phyloP scores from a whole-genome alignment of 37 sponge, comb jelly and placozoan species.

The Mnemiopsis leidyi region DNA sequence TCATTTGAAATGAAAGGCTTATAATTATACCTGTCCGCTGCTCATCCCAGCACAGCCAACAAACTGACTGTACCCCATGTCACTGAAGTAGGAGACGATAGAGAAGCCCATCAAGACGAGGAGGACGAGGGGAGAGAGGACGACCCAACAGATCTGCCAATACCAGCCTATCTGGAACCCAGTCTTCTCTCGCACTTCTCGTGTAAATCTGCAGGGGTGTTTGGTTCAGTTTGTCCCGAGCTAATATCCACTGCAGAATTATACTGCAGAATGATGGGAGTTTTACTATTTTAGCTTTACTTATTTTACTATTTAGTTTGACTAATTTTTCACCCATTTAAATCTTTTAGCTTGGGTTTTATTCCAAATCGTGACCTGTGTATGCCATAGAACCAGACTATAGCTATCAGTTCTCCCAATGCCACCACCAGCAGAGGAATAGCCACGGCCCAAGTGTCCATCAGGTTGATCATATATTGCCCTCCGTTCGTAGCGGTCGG shows the following conservation, averaged over 20 bases:
- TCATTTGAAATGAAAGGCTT: too few species aligned
- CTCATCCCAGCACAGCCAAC: neutral
- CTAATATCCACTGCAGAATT: too few species aligned
- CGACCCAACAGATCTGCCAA: slow-evolving; percentile 28
- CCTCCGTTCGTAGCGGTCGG: slow-evolving; percentile 7
- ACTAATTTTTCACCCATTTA: too few species aligned
- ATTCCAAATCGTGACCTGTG: too few species aligned
- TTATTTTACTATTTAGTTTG: too few species aligned
- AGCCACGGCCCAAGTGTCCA: neutral
- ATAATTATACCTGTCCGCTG: neutral
- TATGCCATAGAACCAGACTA: slow-evolving; percentile 2
- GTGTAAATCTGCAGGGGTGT: neutral
- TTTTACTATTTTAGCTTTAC: too few species aligned
- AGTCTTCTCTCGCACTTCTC: slow-evolving; percentile 5
- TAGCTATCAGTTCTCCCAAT: neutral
- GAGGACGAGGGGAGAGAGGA: neutral
- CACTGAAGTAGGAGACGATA: neutral
- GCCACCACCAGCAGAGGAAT: neutral
- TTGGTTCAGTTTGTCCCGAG: too few species aligned
- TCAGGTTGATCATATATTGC: neutral
- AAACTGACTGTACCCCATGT: neutral
- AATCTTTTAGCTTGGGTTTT: too few species aligned
- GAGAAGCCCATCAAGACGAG: neutral
- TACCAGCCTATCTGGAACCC: slow-evolving; percentile 19
- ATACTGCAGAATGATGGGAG: too few species aligned